Base-by-base conservation (phyloP, 2,888 invertebrate species). In the Drosophila merina region DNA sequence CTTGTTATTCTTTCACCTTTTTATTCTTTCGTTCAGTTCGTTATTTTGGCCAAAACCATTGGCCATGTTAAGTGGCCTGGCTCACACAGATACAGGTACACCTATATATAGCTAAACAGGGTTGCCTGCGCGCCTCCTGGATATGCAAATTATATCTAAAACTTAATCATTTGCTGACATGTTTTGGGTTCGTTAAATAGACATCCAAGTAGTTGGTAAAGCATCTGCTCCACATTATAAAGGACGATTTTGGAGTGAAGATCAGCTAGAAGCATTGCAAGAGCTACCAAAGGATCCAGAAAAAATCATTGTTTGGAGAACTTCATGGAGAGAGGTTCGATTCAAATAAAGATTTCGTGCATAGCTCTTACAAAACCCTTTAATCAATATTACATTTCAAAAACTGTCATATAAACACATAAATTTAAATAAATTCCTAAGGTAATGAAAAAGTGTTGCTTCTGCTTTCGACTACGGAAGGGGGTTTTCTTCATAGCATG, bases 101-200 rank as follows among this genome's bases (percentile, higher is more conserved):
- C 36, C 48, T 0, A 28, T 14, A 45, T 1, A 45, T 26, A 55
- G 5, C 36, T 26, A 14, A 63, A 44, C 63, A 77, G 77, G 45
- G 77, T 75, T 77, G 73, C 78, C 73, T 63, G 60, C 56, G 63
- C 73, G 69, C 77, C 69, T 75, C 55, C 42, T 20, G 71, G 68
- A 75, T 77, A 76, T 74, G 62, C 72, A 79, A 79, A 76, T 69
- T 57, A 55, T 64, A 68, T 71, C 54, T 28, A 60, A 74, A 63
- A 74, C 42, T 76, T 76, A 77, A 77, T 74, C 78, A 78, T 63
- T 76, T 76, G 14, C 14, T 14, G 77, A 77, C 76, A 78, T 75
- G 67, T 50, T 74, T 69, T 40, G 57, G 36, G 38, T 20, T 51
- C 62, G 48, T 69, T 66, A 57, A 77, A 70, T 60, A 67, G 52